phyloP scores from a whole-genome alignment of 1,140 invertebrate genomes.

The Bombus breviceps region DNA sequence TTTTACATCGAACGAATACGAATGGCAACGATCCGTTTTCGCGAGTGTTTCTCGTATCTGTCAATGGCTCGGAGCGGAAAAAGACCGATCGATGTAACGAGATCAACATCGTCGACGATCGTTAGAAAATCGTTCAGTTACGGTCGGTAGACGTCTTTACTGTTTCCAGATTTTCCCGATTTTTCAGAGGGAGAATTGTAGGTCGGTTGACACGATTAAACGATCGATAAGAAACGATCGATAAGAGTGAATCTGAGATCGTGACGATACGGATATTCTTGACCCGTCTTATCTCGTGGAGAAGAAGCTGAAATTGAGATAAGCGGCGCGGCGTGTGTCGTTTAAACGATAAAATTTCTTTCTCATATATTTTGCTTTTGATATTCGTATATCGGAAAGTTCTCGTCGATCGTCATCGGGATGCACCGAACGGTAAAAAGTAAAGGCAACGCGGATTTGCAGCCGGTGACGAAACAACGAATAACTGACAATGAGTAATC shows the following conservation, averaged over 20 bases:
- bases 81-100: neutral
- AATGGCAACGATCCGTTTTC: neutral
- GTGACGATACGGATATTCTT: neutral
- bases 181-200: fast-evolving
- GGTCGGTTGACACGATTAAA: neutral
- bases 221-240: neutral
- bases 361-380: fast-evolving
- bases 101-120: neutral
- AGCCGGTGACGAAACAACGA: slow-evolving; percentile 5
- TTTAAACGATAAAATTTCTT: too few relatives aligned
- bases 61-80: neutral
- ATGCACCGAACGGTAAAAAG: neutral
- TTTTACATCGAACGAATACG: neutral
- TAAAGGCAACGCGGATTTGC: neutral
- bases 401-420: neutral
- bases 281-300: neutral
- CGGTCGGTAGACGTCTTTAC: too few relatives aligned
- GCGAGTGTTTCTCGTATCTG: neutral
- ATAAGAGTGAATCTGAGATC: neutral
- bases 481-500: slow-evolving; percentile 18
- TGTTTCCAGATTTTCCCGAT: too few relatives aligned
- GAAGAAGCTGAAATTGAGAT: neutral
- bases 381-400: neutral
- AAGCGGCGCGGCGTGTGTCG: neutral
- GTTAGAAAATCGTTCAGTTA: too few relatives aligned